A percentile compares a stretch with the other conserved stretches of the same genome.
phyloP scores from a whole-genome alignment of 2,113 vertebrate genomes.

The Campylomormyrus tamandua region DNA sequence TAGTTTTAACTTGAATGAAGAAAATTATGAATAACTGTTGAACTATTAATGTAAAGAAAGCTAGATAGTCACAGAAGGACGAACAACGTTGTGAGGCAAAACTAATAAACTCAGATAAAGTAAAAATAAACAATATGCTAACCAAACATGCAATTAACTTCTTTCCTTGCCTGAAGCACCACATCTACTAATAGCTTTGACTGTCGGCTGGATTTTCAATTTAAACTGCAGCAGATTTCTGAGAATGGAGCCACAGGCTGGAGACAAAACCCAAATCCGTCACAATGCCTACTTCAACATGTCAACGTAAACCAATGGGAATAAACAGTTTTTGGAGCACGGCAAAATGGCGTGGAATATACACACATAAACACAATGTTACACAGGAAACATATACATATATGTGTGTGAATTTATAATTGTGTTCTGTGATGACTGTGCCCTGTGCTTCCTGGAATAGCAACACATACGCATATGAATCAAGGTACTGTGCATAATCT shows the following conservation, averaged over 20 bases:
- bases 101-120: constrained; percentile 19
- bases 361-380: background rate
- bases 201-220: constrained; percentile 45
- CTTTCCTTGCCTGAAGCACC: constrained; percentile 20
- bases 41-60: constrained; percentile 38
- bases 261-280: background rate
- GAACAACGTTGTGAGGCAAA: constrained; percentile 24
- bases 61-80: constrained; percentile 1
- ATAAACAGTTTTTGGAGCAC: background rate
- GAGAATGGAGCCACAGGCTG: constrained; percentile 14
- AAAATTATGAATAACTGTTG: constrained; percentile 35
- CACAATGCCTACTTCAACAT: background rate
- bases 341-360: background rate
- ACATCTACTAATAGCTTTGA: constrained; percentile 39
- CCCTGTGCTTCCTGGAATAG: background rate
- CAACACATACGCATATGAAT: background rate
- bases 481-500: constrained; percentile 1
- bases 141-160: constrained; percentile 34
- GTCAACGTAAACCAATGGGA: background rate
- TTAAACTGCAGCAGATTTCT: constrained; percentile 31
- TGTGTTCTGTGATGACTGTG: background rate
- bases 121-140: constrained; percentile 23
- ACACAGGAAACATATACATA: background rate
- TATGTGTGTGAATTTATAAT: background rate
- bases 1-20: background rate